Evolutionary conservation across 2,888 invertebrate genomes (phyloP), one percentile per base, ranked within the genome.

Genomic region (Escarpia spicata): DNA sequence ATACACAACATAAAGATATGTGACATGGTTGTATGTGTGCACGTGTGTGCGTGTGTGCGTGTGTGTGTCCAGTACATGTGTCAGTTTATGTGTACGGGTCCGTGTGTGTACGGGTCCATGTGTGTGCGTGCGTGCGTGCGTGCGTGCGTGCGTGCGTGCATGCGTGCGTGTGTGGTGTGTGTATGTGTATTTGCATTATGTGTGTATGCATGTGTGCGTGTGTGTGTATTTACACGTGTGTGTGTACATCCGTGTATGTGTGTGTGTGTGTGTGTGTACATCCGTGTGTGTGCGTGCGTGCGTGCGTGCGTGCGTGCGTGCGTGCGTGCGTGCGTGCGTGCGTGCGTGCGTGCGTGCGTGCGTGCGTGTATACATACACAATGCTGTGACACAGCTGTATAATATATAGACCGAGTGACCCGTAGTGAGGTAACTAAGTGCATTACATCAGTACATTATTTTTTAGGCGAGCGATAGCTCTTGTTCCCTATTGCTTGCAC

Each of bases 281-380:
- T 89, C 26, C n/a, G 89, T 89, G 89, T 89, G 89, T 89, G 89
- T 89, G 89, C n/a, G 1, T 89, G 89, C n/a, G 89, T 89, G 89
- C n/a, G 89, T 89, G 1, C 1, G 0, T 89, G 1, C n/a, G 1
- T 89, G n/a, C n/a, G n/a, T n/a, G n/a, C n/a, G n/a, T n/a, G n/a
- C n/a, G 89, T n/a, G 89, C 1, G 89, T 89, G 89, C 1, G 1
- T 89, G 1, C n/a, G 1, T 89, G 1, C n/a, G 89, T 26, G 19
- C 1, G 26, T 26, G 19, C 1, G 19, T 89, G 89, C 1, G 89
- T n/a, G 19, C 1, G 89, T 89, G 89, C 1, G n/a, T 26, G 89
- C 1, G 89, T 89, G 89, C 1, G 89, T 1, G 89, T 89, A 1
- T 89, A 89, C n/a, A 89, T 89, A 26, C n/a, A 37, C 37, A 37